Evolutionary conservation across 92 coral and sea anemone genomes (phyloP).

Genomic region (Epizoanthus ramosus): DNA sequence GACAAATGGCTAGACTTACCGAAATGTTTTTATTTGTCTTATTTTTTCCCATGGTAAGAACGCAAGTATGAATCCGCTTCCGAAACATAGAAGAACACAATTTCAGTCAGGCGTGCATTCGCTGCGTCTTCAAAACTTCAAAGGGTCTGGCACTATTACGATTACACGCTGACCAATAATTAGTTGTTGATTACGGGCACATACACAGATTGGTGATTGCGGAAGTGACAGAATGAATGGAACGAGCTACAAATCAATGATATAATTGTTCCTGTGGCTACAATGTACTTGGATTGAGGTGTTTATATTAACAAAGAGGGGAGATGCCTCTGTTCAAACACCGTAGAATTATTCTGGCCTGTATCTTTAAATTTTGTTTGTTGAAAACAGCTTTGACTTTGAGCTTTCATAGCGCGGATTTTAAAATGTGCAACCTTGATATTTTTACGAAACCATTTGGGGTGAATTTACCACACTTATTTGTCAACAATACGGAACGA

Average conservation of each 20-base stretch:
- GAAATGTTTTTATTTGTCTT: slow-evolving; percentile 28
- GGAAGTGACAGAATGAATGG: no score
- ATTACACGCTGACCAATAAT: background rate
- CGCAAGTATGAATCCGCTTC: background rate
- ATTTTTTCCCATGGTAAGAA: slow-evolving; percentile 23
- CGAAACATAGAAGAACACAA: background rate
- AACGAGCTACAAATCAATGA: no score
- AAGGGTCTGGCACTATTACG: slow-evolving; percentile 10
- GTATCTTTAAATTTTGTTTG: background rate
- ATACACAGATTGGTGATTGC: background rate
- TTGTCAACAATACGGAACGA: background rate
- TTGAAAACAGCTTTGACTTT: background rate
- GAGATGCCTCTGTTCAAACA: background rate
- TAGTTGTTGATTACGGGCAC: slow-evolving; percentile 3
- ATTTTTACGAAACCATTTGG: background rate
- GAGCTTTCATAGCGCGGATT: background rate
- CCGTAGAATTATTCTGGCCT: background rate
- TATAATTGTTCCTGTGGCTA: no score
- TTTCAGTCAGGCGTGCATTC: background rate
- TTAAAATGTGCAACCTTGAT: background rate
- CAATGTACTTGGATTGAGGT: no score
- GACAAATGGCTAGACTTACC: background rate
- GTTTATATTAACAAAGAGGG: background rate
- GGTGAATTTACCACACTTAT: background rate
- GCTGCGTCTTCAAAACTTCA: no score